Evolutionary conservation across 2,113 vertebrate genomes (phyloP).

Genomic region (Nibea coibor): DNA sequence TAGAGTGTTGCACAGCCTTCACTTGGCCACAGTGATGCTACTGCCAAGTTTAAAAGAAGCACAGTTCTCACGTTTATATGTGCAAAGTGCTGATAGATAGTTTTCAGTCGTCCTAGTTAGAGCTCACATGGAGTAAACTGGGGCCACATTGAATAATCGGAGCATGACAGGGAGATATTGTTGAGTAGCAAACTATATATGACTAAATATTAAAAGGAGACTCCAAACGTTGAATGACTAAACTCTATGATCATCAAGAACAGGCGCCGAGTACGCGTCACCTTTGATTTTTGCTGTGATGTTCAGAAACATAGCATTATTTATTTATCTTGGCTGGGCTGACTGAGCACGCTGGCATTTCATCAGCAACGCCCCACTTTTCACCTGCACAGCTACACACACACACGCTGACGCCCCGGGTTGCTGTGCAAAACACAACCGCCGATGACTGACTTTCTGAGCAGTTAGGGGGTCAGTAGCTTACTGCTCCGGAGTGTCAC

Average conservation of each 20-base stretch:
- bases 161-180: neutral
- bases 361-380: slow-evolving; percentile 46
- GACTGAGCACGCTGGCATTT: slow-evolving; percentile 49
- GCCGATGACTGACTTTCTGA: slow-evolving; percentile 28
- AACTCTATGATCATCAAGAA: slow-evolving; percentile 28
- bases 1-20: no score
- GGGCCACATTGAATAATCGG: neutral
- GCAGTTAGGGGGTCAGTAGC: slow-evolving; percentile 48
- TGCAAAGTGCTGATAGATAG: no score
- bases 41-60: no score
- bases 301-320: slow-evolving; percentile 34
- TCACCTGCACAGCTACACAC: slow-evolving; percentile 20
- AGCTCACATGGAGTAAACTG: neutral
- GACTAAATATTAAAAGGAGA: slow-evolving; percentile 5
- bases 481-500: slow-evolving; percentile 46
- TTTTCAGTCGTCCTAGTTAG: no score
- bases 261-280: slow-evolving; percentile 15
- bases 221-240: slow-evolving; percentile 12
- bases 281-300: slow-evolving; percentile 46
- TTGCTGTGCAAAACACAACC: neutral
- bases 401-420: neutral
- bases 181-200: neutral
- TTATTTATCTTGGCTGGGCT: slow-evolving; percentile 51
- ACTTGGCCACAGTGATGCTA: no score
- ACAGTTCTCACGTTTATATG: no score